Evolutionary conservation across 2,797 vertebrate genomes (phyloP).

Genomic region (Channallabes apus): DNA sequence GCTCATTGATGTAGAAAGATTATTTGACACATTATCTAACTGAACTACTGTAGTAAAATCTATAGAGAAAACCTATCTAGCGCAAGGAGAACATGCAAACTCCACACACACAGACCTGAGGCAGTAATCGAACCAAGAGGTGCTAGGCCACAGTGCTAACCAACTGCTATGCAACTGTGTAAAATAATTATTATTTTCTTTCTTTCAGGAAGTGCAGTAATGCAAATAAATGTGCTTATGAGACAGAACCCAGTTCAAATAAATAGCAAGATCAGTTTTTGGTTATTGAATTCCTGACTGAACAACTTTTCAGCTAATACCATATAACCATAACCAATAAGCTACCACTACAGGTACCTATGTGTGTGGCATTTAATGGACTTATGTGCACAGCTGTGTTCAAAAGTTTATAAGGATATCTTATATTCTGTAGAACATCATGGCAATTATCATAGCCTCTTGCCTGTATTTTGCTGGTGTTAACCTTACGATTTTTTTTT

Average conservation of each 20-base stretch:
- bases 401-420: background rate
- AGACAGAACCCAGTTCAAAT: background rate
- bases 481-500: background rate
- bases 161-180: no score
- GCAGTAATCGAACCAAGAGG: no score
- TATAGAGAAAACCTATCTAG: background rate
- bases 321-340: background rate
- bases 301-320: background rate
- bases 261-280: background rate
- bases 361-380: background rate
- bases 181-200: background rate
- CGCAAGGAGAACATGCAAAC: no score
- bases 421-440: background rate
- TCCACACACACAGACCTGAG: no score
- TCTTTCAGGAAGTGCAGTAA: background rate
- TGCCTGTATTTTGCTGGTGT: no score
- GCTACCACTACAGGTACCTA: background rate
- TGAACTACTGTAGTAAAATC: background rate
- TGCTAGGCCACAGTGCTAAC: no score
- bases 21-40: background rate
- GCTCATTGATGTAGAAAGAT: background rate
- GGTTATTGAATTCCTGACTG: background rate
- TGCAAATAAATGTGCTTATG: background rate
- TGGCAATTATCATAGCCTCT: background rate
- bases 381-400: conserved; percentile 1